Evolutionary conservation across 2,113 vertebrate species (phyloP), one percentile per base, ranked within the genome.

Genomic region (Anser brachyrhynchus): DNA sequence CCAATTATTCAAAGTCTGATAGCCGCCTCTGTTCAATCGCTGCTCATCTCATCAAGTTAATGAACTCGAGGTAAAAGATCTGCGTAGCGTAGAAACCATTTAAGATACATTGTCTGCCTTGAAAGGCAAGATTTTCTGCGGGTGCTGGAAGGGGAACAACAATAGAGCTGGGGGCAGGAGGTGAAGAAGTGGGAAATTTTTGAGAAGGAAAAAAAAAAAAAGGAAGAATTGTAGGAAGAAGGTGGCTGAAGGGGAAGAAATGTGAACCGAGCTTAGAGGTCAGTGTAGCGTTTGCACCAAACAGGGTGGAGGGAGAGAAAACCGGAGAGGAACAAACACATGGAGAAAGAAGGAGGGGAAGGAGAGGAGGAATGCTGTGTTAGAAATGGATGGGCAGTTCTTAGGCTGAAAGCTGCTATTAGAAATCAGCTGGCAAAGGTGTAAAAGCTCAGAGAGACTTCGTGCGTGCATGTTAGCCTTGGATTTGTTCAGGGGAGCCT

Each of bases 41-140:
- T 96, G 95, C 95, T 95, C 71, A 71, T 93, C 80, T 93, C 52
- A 59, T 92, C 95, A 80, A 95, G 44, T 91, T 95, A 87, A 95
- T 95, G 93, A 96, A 89, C 84, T 89, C 91, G 81, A 89, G 71
- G 67, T 94, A 76, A 87, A 66, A 79, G 71, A 80, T 92, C 75
- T 66, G 31, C 91, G 59, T 87, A 73, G 41, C 55, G n/a, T 11
- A 71, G 62, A 95, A 92, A 70, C 52, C 51, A 37, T 59, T 83
- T 89, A 69, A 87, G 73, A 89, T 62, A 35, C 37, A 35, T 62
- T 35, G 28, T 58, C 73, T 89, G 57, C 62, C 86, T 92, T 80
- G 74, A 58, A 96, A 93, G 87, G 62, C 33, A 72, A 76, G 55
- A 66, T 55, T 81, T 73, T 57, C 22, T 76, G 7, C 1, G 5